Evolutionary conservation across 2,113 vertebrate genomes (phyloP).

Genomic region (Setophaga petechia): DNA sequence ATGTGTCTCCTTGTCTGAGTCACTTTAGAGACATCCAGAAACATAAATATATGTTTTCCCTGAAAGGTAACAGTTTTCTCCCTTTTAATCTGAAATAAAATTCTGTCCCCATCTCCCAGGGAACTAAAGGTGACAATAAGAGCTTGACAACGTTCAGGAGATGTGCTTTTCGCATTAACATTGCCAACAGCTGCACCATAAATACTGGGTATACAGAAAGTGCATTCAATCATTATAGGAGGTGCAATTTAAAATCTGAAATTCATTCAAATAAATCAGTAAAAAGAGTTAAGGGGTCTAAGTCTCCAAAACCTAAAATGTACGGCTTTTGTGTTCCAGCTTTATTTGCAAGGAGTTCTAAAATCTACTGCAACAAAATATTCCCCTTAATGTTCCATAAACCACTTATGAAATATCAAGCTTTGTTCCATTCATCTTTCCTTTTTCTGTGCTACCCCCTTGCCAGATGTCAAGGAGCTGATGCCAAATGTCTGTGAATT

Average conservation of each 20-base stretch:
- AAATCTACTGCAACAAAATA: conserved; percentile 40
- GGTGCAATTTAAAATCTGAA: conserved; percentile 56
- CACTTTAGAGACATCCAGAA: conserved; percentile 65
- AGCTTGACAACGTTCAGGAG: conserved; percentile 61
- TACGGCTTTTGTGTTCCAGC: not conserved
- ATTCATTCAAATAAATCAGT: conserved; percentile 60
- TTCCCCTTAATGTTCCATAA: conserved; percentile 35
- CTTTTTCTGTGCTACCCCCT: not conserved
- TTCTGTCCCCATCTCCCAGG: conserved; percentile 64
- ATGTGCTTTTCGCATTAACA: conserved; percentile 69
- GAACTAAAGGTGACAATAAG: conserved; percentile 68
- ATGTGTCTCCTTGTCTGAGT: conserved; percentile 62
- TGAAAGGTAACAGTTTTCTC: conserved; percentile 67
- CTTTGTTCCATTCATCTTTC: conserved; percentile 20
- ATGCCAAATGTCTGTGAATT: conserved; percentile 39
- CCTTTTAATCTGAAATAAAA: conserved; percentile 70
- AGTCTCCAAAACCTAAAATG: conserved; percentile 17
- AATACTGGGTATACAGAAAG: conserved; percentile 44
- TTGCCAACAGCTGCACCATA: conserved; percentile 54
- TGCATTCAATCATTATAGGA: conserved; percentile 58
- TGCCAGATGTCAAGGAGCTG: not conserved
- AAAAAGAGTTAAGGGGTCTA: conserved; percentile 35
- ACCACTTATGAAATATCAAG: not conserved
- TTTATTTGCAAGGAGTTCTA: conserved; percentile 43
- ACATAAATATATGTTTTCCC: conserved; percentile 68